phyloP scores from a whole-genome alignment of 1,140 invertebrate genomes.

The Hormaphis cornu region DNA sequence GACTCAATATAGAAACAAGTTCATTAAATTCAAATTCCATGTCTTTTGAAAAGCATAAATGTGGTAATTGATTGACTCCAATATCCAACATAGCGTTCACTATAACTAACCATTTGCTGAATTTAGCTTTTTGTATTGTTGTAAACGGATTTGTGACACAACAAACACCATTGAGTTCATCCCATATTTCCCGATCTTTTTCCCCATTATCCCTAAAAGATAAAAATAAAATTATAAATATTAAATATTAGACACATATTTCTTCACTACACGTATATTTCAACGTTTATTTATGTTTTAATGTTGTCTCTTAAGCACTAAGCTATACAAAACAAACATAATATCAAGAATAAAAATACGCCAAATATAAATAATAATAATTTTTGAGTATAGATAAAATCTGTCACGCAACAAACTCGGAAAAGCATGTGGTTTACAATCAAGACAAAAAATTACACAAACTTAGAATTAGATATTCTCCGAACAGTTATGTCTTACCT shows the following conservation, averaged over 20 bases:
- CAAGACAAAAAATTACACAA: no score
- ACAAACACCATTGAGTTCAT: background rate
- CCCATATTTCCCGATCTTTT: slow-evolving; percentile 2
- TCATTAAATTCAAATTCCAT: slow-evolving; percentile 7
- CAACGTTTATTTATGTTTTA: no score
- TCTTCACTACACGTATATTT: background rate
- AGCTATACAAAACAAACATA: no score
- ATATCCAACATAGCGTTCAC: slow-evolving; percentile 5
- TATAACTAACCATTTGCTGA: background rate
- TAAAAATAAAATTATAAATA: background rate
- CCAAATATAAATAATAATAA: no score
- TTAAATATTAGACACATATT: background rate
- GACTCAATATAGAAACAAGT: background rate
- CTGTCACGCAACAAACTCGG: no score
- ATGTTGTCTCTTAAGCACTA: no score
- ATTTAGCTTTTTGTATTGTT: background rate
- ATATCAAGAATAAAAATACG: no score
- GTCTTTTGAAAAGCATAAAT: background rate
- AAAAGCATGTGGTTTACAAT: no score
- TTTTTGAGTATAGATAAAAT: no score
- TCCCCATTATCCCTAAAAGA: slow-evolving; percentile 20
- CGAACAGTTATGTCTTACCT: background rate
- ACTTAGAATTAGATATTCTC: no score
- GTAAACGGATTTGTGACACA: background rate
- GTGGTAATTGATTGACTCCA: slow-evolving; percentile 2